Base-by-base conservation (phyloP, 2,797 vertebrate species). In the Cuculus canorus region DNA sequence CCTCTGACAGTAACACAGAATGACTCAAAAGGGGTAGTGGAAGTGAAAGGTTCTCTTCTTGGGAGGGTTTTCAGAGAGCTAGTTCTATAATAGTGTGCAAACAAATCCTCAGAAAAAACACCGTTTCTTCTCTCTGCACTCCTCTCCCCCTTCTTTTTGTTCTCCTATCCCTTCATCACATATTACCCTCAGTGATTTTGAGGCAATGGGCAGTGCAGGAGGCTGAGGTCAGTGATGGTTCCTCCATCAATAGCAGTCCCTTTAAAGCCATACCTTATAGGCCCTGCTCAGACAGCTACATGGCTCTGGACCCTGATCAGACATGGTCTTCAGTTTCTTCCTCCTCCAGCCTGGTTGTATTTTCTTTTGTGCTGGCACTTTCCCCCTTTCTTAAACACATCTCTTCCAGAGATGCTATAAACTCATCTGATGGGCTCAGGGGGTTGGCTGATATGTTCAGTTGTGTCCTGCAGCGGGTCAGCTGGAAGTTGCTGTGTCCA, bases 81-180 rank as follows among this genome's bases (percentile, higher is more conserved):
- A 37, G 17, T 64, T 85, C 64, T 85, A 32, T 65, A 45, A 43
- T 10, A 21, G 13, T 28, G 18, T 41, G 17, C 21, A 47, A 88
- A 77, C 13, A 81, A 84, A 33, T 4, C 18, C 30, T 82, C 13
- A 48, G 9, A 23, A 35, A 33, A 85, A 68, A 4, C 13, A 60
- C 2, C 6, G 30, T 11, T 65, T 48, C 41, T 82, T 79, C 10
- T 13, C 17, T 61, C 53, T 75, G 27, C 57, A 63, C 32, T 19
- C 6, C 8, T 50, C 10, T 72, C 17, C 11, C 17, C 17, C 18
- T 30, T 71, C 30, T 35, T 57, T 33, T 53, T 72, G 24, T 59
- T 76, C 47, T 90, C 22, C 41, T 1, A 0, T 39, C 19, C 13
- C 17, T 13, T 63, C 3, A 6, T 28, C 4, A 0, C 17, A 52